Conservation (phyloP, 2,888 invertebrate species). For the Pogonocherus hispidulus region DNA sequence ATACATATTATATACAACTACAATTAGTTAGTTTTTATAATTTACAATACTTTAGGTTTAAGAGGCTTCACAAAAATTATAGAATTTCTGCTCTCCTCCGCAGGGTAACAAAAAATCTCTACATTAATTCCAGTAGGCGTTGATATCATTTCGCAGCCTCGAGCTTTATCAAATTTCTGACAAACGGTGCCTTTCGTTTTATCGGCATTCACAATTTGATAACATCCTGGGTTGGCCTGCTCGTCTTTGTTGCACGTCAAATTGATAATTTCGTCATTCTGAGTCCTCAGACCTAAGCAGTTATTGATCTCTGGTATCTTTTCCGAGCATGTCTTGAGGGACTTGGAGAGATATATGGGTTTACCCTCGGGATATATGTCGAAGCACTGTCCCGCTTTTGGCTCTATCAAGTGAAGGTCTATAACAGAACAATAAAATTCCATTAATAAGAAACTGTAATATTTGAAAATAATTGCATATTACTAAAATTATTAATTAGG, state of each 20-base stretch:
- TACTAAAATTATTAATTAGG: too few relatives aligned
- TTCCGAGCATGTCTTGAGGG: slow-evolving; percentile 15
- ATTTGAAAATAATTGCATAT: too few relatives aligned
- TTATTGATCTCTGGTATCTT: slow-evolving; percentile 19
- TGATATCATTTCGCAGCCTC: slow-evolving; percentile 26
- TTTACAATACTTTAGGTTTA: neutral
- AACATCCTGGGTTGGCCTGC: slow-evolving; percentile 19
- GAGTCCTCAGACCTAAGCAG: slow-evolving; percentile 29
- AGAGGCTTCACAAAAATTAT: slow-evolving; percentile 18
- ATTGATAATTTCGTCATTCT: slow-evolving; percentile 27
- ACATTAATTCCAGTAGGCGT: slow-evolving; percentile 23
- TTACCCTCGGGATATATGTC: slow-evolving; percentile 21
- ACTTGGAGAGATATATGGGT: slow-evolving; percentile 23
- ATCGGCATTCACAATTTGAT: slow-evolving; percentile 25
- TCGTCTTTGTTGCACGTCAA: slow-evolving; percentile 25
- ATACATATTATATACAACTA: too few relatives aligned
- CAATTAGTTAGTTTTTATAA: too few relatives aligned
- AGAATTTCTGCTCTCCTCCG: neutral
- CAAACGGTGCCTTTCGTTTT: slow-evolving; percentile 27
- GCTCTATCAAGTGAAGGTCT: slow-evolving; percentile 32
- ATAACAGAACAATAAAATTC: neutral
- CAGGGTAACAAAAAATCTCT: slow-evolving; percentile 27
- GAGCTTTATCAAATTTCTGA: slow-evolving; percentile 27
- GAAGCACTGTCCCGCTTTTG: slow-evolving; percentile 27
- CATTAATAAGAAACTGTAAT: too few relatives aligned